phyloP scores from a whole-genome alignment of 2,113 vertebrate species.

The Scophthalmus maximus region DNA sequence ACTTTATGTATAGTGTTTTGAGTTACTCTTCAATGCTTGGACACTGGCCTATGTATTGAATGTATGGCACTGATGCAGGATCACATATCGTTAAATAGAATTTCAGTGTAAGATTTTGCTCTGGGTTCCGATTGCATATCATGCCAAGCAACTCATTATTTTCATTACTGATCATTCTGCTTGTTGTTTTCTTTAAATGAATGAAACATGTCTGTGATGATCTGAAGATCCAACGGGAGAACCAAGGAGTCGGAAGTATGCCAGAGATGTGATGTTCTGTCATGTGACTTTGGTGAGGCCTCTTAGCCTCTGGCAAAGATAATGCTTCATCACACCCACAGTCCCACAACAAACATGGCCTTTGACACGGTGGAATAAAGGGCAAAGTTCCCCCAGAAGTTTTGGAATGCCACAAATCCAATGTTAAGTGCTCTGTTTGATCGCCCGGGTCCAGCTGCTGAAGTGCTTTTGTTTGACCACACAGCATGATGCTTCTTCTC shows the following conservation, averaged over 20 bases:
- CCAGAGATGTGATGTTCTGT: neutral
- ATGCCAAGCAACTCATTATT: neutral
- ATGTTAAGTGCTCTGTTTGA: conserved; percentile 52
- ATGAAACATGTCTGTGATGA: neutral
- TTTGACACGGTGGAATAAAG: conserved; percentile 35
- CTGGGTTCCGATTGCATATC: neutral
- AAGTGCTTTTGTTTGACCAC: conserved; percentile 69
- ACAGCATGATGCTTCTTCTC: conserved; percentile 58
- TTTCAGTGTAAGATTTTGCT: too few species aligned
- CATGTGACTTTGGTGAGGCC: neutral
- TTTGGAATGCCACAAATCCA: conserved; percentile 54
- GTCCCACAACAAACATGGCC: conserved; percentile 37
- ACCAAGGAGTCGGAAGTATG: neutral
- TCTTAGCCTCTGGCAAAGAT: neutral
- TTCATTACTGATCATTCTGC: neutral
- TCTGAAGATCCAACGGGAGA: neutral
- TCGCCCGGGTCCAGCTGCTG: conserved; percentile 42
- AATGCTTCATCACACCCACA: conserved; percentile 4
- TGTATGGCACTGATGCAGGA: neutral
- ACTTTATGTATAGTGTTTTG: neutral
- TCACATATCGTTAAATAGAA: too few species aligned
- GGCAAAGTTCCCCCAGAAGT: conserved; percentile 60
- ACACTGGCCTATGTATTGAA: too few species aligned
- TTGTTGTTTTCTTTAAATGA: neutral
- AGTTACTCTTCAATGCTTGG: neutral